Base-by-base conservation (phyloP, 2,113 vertebrate species). In the Ranitomeya variabilis region DNA sequence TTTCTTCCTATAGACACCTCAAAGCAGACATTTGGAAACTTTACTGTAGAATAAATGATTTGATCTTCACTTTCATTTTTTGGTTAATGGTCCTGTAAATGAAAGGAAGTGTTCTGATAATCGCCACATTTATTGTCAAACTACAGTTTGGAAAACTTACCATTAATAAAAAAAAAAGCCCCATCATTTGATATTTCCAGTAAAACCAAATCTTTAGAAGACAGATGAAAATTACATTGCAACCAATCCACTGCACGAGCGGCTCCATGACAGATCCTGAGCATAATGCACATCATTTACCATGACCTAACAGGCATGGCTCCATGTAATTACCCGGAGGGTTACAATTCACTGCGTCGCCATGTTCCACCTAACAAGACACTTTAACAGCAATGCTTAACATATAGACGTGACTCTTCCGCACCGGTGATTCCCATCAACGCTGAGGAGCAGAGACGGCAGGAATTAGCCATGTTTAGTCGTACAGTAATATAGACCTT, bases 261-360 rank as follows among this genome's bases (percentile, higher is more conserved):
- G 16, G 79, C 78, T 57, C 12, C 13, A 6, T 79, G n/a, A 8
- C 51, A n/a, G 77, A 79, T 57, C n/a, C 77, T 1, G 52, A 59
- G 26, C 26, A 45, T 82, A 26, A 62, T 62, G 64, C 64, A 45
- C 59, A 82, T 82, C 80, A 82, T 82, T 82, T 62, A 82, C 26
- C 80, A 37, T 31, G 59, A 82, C 80, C 80, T 82, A 18, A 13
- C 57, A 45, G 62, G 31, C 80, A 82, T 37, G 80, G 57, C 59
- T 3, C 26, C 80, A 64, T 64, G 80, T 82, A 82, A 82, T 82
- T 82, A 82, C 59, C 64, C 59, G 0, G 57, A 60, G 64, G 57
- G 80, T 82, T 64, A 82, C 59, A 59, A 62, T 64, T 62, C 31
- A 21, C 16, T 11, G 26, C 59, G 23, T 16, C 12, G 59, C 80